Evolutionary conservation across 1,140 invertebrate genomes (phyloP).

Genomic region (Euglossa dilemma): DNA sequence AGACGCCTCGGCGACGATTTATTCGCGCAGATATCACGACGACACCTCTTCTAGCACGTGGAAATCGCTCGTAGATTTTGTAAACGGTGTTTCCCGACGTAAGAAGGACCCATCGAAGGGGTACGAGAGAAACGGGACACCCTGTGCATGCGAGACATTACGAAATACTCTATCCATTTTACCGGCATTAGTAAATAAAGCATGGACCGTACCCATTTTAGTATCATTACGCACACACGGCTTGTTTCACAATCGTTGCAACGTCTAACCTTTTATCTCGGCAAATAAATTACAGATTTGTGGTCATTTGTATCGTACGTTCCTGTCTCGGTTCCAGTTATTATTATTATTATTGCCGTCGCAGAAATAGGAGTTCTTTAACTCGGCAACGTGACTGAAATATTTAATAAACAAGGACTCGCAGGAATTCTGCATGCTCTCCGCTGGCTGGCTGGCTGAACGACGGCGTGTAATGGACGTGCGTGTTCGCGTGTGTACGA

Average conservation of each 20-base stretch:
- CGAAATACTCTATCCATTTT: background rate
- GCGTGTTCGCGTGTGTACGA: background rate
- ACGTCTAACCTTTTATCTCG: constrained; percentile 16
- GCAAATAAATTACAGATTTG: constrained; percentile 25
- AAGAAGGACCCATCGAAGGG: too few relatives aligned
- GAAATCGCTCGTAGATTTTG: too few relatives aligned
- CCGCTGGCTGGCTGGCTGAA: background rate
- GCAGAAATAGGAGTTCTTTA: constrained; percentile 1
- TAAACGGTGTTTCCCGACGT: too few relatives aligned
- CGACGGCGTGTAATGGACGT: background rate
- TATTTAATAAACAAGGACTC: constrained; percentile 15
- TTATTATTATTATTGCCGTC: background rate
- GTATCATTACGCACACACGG: background rate
- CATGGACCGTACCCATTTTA: background rate
- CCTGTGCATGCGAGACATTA: background rate
- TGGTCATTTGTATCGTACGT: background rate
- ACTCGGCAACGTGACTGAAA: constrained; percentile 6
- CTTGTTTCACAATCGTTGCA: constrained; percentile 1
- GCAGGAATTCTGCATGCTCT: background rate
- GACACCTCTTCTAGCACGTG: too few relatives aligned
- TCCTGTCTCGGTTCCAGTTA: background rate
- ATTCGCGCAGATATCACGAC: too few relatives aligned
- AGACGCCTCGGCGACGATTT: too few relatives aligned
- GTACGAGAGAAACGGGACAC: background rate
- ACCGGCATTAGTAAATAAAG: background rate